Base-by-base conservation (phyloP, 1,140 invertebrate genomes). In the Aphelinus certus region DNA sequence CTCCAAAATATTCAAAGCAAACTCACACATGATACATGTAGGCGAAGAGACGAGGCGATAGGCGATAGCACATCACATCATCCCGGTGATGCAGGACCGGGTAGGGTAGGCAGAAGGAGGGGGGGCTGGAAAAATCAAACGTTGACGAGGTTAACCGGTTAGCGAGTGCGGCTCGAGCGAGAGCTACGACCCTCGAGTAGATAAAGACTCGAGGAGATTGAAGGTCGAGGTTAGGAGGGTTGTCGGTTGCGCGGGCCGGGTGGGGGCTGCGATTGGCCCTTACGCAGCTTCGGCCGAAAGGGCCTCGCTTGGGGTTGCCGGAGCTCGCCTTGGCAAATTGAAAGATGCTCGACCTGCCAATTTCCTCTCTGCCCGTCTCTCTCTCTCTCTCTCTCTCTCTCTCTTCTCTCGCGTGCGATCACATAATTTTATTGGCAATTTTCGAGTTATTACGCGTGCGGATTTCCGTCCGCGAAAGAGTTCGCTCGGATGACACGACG, bases 351-450 rank as follows among this genome's bases (percentile, higher is more conserved):
- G 51, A 53, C 9, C 9, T 9, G 51, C 9, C 51, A 53, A 53
- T 53, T 53, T 53, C 51, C 51, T 53, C 9, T 53, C 4, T 4
- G 4, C 9, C 51, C 4, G 9, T 53, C 51, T 9, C 51, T 53
- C 51, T 53, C 51, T 53, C 51, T 53, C 51, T 53, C 51, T 4
- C 51, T 53, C 51, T 9, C 51, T 53, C 51, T 53, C 51, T 53
- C 51, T 53, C 51, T 53, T 4, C 51, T 4, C 51, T 9, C 51
- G 9, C 4, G 26, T 26, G 73, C 73, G 80, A 85, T 81, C 81
- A 80, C 79, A 85, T 85, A 87, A 87, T 86, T 82, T 85, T 85
- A 87, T 86, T 87, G 84, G 76, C 85, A 86, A 84, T 87, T 85
- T 84, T 79, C 79, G 81, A 82, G 73, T 82, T 78, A 85, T 84